phyloP scores from a whole-genome alignment of 23 tunicate genomes.

The Botrylloides violaceus region DNA sequence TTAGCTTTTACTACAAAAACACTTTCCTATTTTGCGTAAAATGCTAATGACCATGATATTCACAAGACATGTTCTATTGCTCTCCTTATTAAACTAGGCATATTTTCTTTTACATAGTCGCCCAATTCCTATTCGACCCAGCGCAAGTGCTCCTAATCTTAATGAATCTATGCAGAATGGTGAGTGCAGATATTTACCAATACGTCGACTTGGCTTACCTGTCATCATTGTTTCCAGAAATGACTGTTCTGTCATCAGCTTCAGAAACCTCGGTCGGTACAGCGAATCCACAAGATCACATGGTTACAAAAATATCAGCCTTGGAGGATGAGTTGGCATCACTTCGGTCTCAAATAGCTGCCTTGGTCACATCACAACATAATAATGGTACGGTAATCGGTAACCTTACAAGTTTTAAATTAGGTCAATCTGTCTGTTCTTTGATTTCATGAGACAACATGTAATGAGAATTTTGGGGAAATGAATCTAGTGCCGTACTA shows the following conservation, averaged over 20 bases:
- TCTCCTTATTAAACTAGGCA: not conserved
- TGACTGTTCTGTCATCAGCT: constrained; percentile 7
- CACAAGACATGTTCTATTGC: no score
- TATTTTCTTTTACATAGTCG: not conserved
- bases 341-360: constrained; percentile 80
- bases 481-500: no score
- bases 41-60: no score
- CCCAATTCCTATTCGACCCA: not conserved
- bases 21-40: no score
- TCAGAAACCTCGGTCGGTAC: constrained; percentile 34
- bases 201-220: no score
- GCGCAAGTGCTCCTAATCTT: constrained; percentile 21
- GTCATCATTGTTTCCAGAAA: no score
- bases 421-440: no score
- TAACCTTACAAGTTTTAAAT: no score
- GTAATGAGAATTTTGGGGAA: no score
- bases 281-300: constrained; percentile 24
- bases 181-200: no score
- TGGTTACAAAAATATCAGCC: constrained; percentile 78
- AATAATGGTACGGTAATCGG: constrained; percentile 28
- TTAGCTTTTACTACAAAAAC: no score
- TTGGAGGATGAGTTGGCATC: constrained; percentile 81
- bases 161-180: not conserved
- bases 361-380: constrained; percentile 65
- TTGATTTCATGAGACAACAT: no score